Base-by-base conservation (phyloP, 2,797 vertebrate genomes). In the Borostomias antarcticus region DNA sequence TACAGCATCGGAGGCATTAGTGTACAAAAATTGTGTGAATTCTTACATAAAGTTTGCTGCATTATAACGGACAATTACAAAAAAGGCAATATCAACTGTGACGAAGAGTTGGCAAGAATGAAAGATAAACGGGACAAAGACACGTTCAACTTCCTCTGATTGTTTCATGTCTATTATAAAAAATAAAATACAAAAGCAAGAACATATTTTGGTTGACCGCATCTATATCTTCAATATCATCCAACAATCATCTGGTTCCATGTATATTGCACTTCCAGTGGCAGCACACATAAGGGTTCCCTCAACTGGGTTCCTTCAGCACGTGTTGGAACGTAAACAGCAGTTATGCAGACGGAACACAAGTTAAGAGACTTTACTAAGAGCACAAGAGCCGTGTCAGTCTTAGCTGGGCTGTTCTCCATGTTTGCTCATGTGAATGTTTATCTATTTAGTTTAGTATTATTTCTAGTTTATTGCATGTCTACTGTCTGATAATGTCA, bases 231-330 rank as follows among this genome's bases (percentile, higher is more conserved):
- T 37, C 66, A 54, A 53, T 45, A 67, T 71, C n/a, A 1, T 81
- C 81, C 68, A 64, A 53, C 30, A 19, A 40, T 33, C 30, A 17
- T 62, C 7, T 73, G 81, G 63, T n/a, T n/a, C n/a, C 80, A 75
- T 54, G 51, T 69, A 65, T 72, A 89, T 90, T 89, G 87, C 84
- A 88, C 87, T 79, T 84, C 64, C 70, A 54, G 71, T 84, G 83
- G 84, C 81, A 76, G 67, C 32, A 75, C 52, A 74, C 62, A 8
- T 19, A n/a, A 32, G 26, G 10, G 25, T 33, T 21, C 11, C 33
- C 52, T 32, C 35, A n/a, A n/a, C n/a, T n/a, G n/a, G n/a, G n/a
- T n/a, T n/a, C n/a, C n/a, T n/a, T 63, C 30, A 29, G 57, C 45
- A 63, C 43, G 52, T 23, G n/a, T n/a, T n/a, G 26, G 74, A 78